Conservation (phyloP, 2,888 invertebrate genomes). For the Rhimphoctona megacephalus region DNA sequence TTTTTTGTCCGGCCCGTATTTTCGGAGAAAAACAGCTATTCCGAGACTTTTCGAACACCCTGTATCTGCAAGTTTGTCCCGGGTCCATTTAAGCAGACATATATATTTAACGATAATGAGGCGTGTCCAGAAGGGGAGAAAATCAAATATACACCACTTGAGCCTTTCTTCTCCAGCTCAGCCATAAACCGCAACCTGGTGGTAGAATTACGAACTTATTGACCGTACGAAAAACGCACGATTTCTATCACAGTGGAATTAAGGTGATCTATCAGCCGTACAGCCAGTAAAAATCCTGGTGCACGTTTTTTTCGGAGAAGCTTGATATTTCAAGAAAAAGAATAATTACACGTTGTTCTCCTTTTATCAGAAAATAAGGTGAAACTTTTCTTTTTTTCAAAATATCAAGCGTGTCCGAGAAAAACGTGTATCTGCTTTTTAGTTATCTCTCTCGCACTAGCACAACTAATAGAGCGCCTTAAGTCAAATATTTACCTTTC, state of each 20-base stretch:
- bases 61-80: neutral
- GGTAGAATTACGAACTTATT: neutral
- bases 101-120: neutral
- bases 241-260: slow-evolving; percentile 1
- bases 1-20: neutral
- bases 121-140: neutral
- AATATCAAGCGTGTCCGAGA: too few relatives aligned
- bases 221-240: neutral
- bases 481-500: neutral
- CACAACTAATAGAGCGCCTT: too few relatives aligned
- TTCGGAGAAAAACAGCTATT: neutral
- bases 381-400: too few relatives aligned
- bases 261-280: too few relatives aligned
- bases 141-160: slow-evolving; percentile 9
- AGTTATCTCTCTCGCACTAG: too few relatives aligned
- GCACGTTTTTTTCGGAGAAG: too few relatives aligned
- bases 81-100: neutral
- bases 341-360: too few relatives aligned
- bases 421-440: too few relatives aligned
- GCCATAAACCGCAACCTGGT: slow-evolving; percentile 4
- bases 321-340: too few relatives aligned
- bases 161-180: neutral
- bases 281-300: too few relatives aligned
- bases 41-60: neutral
- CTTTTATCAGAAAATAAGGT: too few relatives aligned